Percentiles rank a stretch among this genome's conserved stretches.
Conservation (phyloP, 2,113 vertebrate genomes). For the Marcusenius ussheri region DNA sequence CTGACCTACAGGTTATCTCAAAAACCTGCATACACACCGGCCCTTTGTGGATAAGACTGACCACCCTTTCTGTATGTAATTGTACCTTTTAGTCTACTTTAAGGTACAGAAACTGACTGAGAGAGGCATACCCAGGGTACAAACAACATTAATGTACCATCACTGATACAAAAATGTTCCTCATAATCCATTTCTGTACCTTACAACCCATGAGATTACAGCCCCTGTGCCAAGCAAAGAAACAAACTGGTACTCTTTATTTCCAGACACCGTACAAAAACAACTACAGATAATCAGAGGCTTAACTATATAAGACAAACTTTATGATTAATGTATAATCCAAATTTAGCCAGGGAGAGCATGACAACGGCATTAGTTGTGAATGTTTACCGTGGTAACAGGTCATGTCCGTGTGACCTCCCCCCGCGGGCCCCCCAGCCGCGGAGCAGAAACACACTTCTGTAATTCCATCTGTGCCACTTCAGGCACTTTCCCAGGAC, state of each 20-base stretch:
- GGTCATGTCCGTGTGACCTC: conserved; percentile 11
- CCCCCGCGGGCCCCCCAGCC: background rate
- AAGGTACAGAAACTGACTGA: too few relatives aligned
- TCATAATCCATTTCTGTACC: too few relatives aligned
- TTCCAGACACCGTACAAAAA: background rate
- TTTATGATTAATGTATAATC: background rate
- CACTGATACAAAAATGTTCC: too few relatives aligned
- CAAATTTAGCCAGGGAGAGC: too few relatives aligned
- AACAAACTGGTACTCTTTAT: background rate
- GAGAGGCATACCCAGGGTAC: too few relatives aligned
- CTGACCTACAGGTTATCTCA: too few relatives aligned
- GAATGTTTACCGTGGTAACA: background rate
- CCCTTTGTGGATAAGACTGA: too few relatives aligned
- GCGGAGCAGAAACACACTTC: background rate
- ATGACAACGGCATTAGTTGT: background rate
- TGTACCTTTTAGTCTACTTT: too few relatives aligned
- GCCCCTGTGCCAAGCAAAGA: background rate
- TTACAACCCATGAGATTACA: too few relatives aligned
- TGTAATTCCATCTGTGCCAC: conserved; percentile 22
- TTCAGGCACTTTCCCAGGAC: background rate
- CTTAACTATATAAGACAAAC: background rate
- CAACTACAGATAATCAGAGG: background rate
- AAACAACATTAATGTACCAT: too few relatives aligned
- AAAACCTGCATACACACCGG: too few relatives aligned
- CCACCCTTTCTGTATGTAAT: too few relatives aligned